These are phyloP conservation scores for Crotalus tigris DNA, from an alignment of 2,113 vertebrate species.

Conservation along the genomic window DNA sequence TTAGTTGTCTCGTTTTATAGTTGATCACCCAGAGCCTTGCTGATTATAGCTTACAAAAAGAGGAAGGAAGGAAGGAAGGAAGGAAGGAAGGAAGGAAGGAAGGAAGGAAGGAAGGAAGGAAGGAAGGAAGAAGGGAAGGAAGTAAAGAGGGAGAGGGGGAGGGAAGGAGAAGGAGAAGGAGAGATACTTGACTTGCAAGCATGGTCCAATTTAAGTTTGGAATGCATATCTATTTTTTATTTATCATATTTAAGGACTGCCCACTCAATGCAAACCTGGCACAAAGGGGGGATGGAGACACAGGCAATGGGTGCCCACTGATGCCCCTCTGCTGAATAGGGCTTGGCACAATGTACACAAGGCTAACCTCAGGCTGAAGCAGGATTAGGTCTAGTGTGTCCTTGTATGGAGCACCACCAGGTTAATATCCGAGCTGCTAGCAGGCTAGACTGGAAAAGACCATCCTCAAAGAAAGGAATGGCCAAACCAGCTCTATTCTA, in stretches of 20 bases:
- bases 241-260: neutral
- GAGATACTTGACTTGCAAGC: neutral
- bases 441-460: neutral
- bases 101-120: neutral
- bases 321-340: neutral
- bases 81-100: neutral
- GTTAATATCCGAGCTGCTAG: neutral
- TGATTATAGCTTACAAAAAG: neutral
- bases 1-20: neutral
- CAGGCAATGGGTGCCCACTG: neutral
- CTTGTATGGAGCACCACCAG: neutral
- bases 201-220: neutral
- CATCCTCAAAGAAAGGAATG: neutral
- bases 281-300: neutral
- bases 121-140: no score
- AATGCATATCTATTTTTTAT: neutral
- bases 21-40: neutral
- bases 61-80: neutral
- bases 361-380: neutral
- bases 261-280: neutral
- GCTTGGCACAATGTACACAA: neutral
- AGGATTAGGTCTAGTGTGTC: neutral
- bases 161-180: neutral
- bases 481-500: neutral
- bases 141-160: no score